A percentile compares a stretch with the other conserved stretches of the same genome.
Conservation (phyloP, 2,797 vertebrate species). For the Sylvia borin region DNA sequence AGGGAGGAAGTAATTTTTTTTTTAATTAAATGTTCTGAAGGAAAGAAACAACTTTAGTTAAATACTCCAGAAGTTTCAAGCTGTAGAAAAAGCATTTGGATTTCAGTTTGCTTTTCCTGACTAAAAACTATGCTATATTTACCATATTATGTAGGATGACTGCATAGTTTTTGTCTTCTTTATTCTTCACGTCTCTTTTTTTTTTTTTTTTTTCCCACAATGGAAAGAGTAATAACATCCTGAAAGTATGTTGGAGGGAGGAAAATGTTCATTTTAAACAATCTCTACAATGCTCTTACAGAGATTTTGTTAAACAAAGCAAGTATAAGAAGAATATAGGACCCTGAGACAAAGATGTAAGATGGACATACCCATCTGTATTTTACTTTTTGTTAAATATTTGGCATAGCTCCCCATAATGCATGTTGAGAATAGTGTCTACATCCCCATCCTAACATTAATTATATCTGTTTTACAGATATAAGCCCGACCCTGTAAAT, state of each 20-base stretch:
- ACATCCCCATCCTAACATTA: background rate
- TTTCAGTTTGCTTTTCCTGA: conserved; percentile 29
- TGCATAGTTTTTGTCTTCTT: background rate
- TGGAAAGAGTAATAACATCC: background rate
- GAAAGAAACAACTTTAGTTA: conserved; percentile 65
- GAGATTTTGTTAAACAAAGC: background rate
- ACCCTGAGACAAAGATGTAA: background rate
- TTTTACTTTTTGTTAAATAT: background rate
- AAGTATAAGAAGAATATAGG: background rate
- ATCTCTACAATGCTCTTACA: background rate
- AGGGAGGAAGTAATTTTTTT: conserved; percentile 56
- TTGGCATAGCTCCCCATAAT: background rate
- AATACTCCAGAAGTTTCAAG: conserved; percentile 54
- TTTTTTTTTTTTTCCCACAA: background rate
- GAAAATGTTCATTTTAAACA: background rate
- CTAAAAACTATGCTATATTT: conserved; percentile 4
- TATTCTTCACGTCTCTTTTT: background rate
- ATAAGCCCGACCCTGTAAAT: background rate
- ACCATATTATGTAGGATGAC: background rate
- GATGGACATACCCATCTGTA: background rate
- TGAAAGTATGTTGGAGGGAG: background rate
- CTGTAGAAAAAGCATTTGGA: conserved; percentile 20
- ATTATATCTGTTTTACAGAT: background rate
- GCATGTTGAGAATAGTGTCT: background rate
- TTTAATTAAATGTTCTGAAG: conserved; percentile 73